Evolutionary conservation across 2,113 vertebrate genomes (phyloP), one percentile per base, ranked within the genome.

Genomic region (Paracanthobrama guichenoti): DNA sequence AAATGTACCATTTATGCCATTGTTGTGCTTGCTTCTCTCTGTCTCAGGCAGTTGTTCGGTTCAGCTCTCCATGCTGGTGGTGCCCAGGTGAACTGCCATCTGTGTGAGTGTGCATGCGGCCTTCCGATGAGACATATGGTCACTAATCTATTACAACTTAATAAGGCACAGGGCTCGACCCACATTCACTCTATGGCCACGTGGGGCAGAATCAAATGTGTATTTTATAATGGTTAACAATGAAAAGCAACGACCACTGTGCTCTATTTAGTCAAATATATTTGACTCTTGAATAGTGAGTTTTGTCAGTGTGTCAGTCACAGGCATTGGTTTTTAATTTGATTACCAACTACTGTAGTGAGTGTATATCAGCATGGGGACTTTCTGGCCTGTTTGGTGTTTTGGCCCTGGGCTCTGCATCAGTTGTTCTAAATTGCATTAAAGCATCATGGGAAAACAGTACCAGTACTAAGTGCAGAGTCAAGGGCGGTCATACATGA

Each of bases 51-150:
- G 59, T 28, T 82, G 74, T 82, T 46, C 44, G 1, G 18, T 44
- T 67, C 53, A 60, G 74, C 39, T 67, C 66, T 1, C n/a, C 7
- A 2, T 84, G 53, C n/a, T 67, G 78, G 62, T 44, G 48, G 73
- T 39, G 3, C 50, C 18, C 42, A 22, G 72, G 81, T 88, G 78
- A 88, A 69, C 75, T 71, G 84, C 79, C 42, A 67, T 81, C 59
- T 87, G 85, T 50, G 42, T 78, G 87, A 76, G 87, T 44, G 86
- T 62, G 83, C 62, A 10, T 79, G 13, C 59, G 44, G 50, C 72
- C 46, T 75, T 39, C n/a, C 1, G 62, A 46, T 14, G 53, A 82
- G 66, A 79, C 87, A 86, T 86, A 86, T 88, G 87, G 84, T 86
- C 77, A 26, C 71, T 86, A 86, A 88, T 88, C 62, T 88, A 59